Percentiles rank a stretch among this genome's conserved stretches.
phyloP scores from a whole-genome alignment of 2,797 vertebrate species.

The Coregonus sp. region DNA sequence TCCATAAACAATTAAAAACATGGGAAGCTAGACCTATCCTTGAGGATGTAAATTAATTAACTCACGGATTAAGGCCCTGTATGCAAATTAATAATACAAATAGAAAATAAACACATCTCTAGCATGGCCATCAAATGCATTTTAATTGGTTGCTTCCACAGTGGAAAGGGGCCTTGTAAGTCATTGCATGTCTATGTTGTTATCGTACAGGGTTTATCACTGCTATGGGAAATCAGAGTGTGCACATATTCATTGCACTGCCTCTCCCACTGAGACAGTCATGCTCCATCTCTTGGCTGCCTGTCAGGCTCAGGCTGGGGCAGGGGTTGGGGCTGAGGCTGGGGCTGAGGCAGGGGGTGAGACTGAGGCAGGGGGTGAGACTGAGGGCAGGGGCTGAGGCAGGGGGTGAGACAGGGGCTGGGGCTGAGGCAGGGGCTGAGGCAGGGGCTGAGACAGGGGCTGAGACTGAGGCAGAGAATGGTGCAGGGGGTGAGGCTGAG shows the following conservation, averaged over 20 bases:
- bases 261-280: slow-evolving; percentile 33
- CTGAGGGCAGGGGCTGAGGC: background rate
- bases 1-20: background rate
- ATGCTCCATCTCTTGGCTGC: slow-evolving; percentile 56
- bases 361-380: background rate
- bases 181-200: background rate
- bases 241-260: background rate
- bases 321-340: too few relatives aligned
- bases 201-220: slow-evolving; percentile 28
- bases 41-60: slow-evolving; percentile 58
- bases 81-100: slow-evolving; percentile 73
- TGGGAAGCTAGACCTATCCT: slow-evolving; percentile 47
- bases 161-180: background rate
- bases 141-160: slow-evolving; percentile 59
- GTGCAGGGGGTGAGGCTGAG: background rate
- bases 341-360: too few relatives aligned
- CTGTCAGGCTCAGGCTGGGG: slow-evolving; percentile 33
- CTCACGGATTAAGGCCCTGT: slow-evolving; percentile 60
- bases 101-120: slow-evolving; percentile 55
- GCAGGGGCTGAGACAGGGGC: background rate
- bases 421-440: background rate
- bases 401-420: background rate
- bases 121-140: slow-evolving; percentile 66
- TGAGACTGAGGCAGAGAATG: background rate
- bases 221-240: slow-evolving; percentile 22